These are phyloP conservation scores for Galemys pyrenaicus DNA, from an alignment of 2,113 vertebrate genomes.

Conservation along the genomic window DNA sequence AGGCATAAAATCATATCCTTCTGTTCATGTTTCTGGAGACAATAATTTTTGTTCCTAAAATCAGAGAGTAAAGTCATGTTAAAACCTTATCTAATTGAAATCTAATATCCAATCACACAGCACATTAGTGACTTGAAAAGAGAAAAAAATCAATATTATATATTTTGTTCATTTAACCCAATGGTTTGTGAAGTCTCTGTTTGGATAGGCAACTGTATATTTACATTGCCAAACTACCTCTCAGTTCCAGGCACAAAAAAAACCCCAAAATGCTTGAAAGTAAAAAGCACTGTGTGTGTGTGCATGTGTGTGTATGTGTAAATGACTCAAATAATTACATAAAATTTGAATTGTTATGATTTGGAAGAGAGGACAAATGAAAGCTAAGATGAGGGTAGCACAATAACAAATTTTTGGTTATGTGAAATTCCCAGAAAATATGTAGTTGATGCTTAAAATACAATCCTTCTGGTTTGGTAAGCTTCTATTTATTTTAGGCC, in stretches of 20 bases:
- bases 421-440: not conserved
- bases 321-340: constrained; percentile 30
- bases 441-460: not conserved
- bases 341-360: constrained; percentile 1
- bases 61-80: not conserved
- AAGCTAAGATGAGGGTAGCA: not conserved
- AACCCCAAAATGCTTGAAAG: constrained; percentile 32
- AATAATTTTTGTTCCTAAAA: constrained; percentile 37
- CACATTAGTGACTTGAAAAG: not conserved
- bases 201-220: not conserved
- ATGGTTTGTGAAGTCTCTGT: not conserved
- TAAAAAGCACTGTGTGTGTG: not conserved
- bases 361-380: not conserved
- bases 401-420: not conserved
- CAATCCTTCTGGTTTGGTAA: not conserved
- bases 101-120: not conserved
- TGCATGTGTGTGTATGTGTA: not conserved
- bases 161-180: not conserved
- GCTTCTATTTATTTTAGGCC: not conserved
- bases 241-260: constrained; percentile 22
- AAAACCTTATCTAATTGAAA: not conserved
- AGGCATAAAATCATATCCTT: not conserved
- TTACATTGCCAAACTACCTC: not conserved
- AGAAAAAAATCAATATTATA: not conserved
- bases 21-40: constrained; percentile 17